Conservation (phyloP, 2,888 invertebrate species). For the Agriopis aurantiaria region DNA sequence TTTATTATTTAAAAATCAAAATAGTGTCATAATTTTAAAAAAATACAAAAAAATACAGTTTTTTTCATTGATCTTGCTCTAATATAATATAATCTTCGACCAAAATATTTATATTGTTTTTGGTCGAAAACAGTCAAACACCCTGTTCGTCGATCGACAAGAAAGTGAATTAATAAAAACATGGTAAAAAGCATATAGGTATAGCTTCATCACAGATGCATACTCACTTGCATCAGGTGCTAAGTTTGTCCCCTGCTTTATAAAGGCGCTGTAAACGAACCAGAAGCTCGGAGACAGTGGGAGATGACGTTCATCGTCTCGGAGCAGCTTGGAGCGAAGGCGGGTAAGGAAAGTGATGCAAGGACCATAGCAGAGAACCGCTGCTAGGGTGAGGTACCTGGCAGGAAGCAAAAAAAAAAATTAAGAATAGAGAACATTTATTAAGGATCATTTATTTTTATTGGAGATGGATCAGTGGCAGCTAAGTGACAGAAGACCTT, state of each 20-base stretch:
- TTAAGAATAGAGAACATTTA: no score
- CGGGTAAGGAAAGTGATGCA: constrained; percentile 90
- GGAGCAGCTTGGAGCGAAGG: constrained; percentile 88
- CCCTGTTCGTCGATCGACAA: no score
- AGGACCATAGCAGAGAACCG: constrained; percentile 91
- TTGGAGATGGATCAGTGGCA: neutral
- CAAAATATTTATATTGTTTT: no score
- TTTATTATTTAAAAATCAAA: no score
- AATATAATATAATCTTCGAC: no score
- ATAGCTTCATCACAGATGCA: neutral
- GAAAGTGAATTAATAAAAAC: no score
- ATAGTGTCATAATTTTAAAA: no score
- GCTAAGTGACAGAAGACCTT: no score
- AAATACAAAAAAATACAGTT: no score
- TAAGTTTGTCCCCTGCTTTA: constrained; percentile 94
- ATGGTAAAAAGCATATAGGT: neutral
- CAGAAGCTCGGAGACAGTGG: constrained; percentile 91
- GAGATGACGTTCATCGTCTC: constrained; percentile 86
- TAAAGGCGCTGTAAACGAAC: constrained; percentile 95
- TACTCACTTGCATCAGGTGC: constrained; percentile 92
- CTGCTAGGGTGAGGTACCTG: constrained; percentile 89
- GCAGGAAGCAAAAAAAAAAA: neutral
- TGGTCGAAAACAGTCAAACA: no score
- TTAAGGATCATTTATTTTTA: no score
- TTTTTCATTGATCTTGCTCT: no score